These are phyloP conservation scores for Tubiluchus corallicola DNA, from an alignment of 2,888 invertebrate species.

Conservation along the genomic window DNA sequence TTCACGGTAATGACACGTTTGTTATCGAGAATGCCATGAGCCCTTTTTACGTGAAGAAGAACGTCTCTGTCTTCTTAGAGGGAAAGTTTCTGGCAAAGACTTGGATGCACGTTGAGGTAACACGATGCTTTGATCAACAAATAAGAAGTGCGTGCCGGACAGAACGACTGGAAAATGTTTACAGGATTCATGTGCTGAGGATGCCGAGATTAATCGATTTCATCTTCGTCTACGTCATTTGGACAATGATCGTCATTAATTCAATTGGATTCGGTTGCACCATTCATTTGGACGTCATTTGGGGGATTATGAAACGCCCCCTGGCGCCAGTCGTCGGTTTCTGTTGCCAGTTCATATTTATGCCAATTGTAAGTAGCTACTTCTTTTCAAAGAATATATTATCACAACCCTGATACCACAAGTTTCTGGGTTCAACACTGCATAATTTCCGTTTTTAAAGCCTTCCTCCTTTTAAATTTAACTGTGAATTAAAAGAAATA, in stretches of 20 bases:
- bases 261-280: conserved; percentile 33
- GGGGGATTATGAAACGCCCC: conserved; percentile 29
- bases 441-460: no score
- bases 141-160: background rate
- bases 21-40: background rate
- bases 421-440: no score
- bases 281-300: conserved; percentile 27
- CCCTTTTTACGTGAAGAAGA: background rate
- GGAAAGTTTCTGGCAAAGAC: background rate
- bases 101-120: background rate
- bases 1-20: conserved; percentile 1
- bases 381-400: no score
- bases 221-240: conserved; percentile 24
- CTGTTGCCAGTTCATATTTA: conserved; percentile 33
- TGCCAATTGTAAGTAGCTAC: conserved; percentile 33
- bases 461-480: no score
- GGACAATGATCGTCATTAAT: conserved; percentile 23
- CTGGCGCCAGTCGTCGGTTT: conserved; percentile 34
- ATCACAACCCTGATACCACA: no score
- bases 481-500: no score
- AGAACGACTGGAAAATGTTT: background rate
- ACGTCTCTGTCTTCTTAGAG: background rate
- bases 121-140: background rate
- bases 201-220: conserved; percentile 9
- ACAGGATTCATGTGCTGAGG: background rate